A percentile compares a stretch with the other conserved stretches of the same genome.
These are phyloP conservation scores for Falco peregrinus DNA, from an alignment of 2,797 vertebrate genomes.

Conservation along the genomic window DNA sequence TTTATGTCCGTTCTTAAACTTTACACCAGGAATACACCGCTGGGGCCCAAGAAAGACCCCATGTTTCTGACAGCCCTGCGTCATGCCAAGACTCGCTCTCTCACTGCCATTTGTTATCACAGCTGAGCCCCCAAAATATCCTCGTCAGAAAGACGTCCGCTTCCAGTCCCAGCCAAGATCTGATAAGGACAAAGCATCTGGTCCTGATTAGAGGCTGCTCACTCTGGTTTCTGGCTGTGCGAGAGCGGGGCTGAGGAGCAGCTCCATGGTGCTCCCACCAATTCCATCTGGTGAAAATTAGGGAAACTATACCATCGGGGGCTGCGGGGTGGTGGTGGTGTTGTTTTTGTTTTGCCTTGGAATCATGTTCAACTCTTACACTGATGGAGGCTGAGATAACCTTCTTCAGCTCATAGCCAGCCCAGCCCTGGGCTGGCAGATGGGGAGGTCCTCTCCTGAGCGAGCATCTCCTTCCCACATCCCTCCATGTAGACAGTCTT, in stretches of 20 bases:
- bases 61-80: neutral
- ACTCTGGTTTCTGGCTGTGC: conserved; percentile 17
- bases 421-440: neutral
- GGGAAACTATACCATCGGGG: conserved; percentile 49
- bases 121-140: conserved; percentile 69
- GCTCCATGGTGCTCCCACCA: conserved; percentile 14
- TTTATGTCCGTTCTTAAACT: neutral
- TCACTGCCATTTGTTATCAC: conserved; percentile 67
- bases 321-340: neutral
- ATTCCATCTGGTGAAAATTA: conserved; percentile 71
- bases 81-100: conserved; percentile 47
- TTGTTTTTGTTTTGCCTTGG: conserved; percentile 65
- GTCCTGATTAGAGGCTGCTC: conserved; percentile 57
- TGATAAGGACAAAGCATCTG: conserved; percentile 71
- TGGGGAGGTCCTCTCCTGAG: neutral
- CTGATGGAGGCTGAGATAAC: conserved; percentile 59
- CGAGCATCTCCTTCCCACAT: neutral
- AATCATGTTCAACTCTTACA: conserved; percentile 64
- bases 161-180: conserved; percentile 64
- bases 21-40: neutral
- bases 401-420: neutral
- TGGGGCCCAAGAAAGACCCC: conserved; percentile 1
- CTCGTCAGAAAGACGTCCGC: conserved; percentile 64
- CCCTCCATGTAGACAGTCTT: neutral
- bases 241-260: neutral